phyloP scores from a whole-genome alignment of 2,113 vertebrate genomes.

The Formicarius rufipectus region DNA sequence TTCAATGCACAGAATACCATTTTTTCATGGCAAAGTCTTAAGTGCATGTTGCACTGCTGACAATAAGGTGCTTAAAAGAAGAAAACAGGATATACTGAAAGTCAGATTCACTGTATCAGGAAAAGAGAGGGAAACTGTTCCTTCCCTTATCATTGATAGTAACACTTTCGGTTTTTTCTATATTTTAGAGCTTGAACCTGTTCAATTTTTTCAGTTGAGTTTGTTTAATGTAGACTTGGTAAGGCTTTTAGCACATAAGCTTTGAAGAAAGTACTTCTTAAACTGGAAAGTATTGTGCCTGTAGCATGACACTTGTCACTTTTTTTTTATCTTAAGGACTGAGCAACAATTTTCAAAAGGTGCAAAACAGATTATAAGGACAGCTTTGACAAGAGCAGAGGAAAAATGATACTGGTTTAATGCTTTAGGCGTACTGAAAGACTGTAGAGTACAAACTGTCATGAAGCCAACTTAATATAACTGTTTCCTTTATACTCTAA shows the following conservation, averaged over 20 bases:
- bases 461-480: conserved; percentile 62
- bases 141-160: neutral
- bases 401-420: conserved; percentile 44
- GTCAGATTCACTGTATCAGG: neutral
- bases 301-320: neutral
- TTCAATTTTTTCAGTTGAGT: neutral
- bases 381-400: conserved; percentile 29
- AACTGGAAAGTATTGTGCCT: conserved; percentile 4
- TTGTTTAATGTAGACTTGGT: neutral
- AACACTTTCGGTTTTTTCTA: neutral
- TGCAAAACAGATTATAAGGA: neutral
- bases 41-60: neutral
- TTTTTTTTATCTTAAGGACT: conserved; percentile 46
- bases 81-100: neutral
- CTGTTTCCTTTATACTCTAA: conserved; percentile 56
- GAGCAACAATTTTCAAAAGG: conserved; percentile 25
- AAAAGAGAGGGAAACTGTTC: neutral
- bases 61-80: neutral
- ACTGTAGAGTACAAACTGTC: conserved; percentile 30
- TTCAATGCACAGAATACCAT: neutral
- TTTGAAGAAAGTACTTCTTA: conserved; percentile 23
- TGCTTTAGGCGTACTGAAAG: conserved; percentile 41
- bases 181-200: neutral
- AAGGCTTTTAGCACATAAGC: neutral
- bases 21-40: neutral